Evolutionary conservation across 2,113 vertebrate species (phyloP), one percentile per base, ranked within the genome.

Genomic region (Echinops telfairi): DNA sequence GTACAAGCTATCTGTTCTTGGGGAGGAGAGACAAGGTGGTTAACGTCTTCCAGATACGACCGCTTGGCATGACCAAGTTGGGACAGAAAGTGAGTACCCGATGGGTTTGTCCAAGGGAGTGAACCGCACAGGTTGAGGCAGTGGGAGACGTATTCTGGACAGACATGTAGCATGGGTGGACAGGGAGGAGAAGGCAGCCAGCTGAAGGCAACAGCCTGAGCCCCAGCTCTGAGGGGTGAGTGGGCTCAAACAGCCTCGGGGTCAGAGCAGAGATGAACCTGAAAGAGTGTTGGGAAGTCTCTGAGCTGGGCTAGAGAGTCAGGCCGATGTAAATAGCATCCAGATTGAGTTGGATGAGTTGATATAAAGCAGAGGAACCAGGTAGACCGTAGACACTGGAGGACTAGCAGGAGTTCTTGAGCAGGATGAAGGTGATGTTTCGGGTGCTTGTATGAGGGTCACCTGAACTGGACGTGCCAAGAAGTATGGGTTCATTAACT

Each of bases 41-140:
- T 93, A 62, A 33, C 86, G 31, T 93, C 57, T 86, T 66, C 66
- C 85, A 91, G 93, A 75, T 27, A 93, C 86, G 78, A 66, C 40
- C 36, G 60, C 91, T 88, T 71, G 66, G 91, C 82, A 84, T 84
- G 62, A 80, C 25, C 83, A 93, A 36, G 33, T 60, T 86, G 70
- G 70, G 86, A 27, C 29, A 77, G 85, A 84, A 31, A 84, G 25
- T 43, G 79, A 58, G 62, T 76, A 57, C 70, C 36, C 53, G 60
- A 4, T 2, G 29, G 68, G 36, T 22, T 82, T 1, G 40, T 78
- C 10, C 11, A 86, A 33, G 73, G 43, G 57, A 38, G 33, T 57
- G 36, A 31, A 20, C 11, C 15, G 27, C 1, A 1, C 17, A 17
- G 31, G 76, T 25, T 78, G 78, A 31, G 70, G 57, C n/a, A 57